A percentile compares a stretch with the other conserved stretches of the same genome.
phyloP scores from a whole-genome alignment of 30 jellyfish, hydroid and myxozoan species.

The Chrysaora quinquecirrha region DNA sequence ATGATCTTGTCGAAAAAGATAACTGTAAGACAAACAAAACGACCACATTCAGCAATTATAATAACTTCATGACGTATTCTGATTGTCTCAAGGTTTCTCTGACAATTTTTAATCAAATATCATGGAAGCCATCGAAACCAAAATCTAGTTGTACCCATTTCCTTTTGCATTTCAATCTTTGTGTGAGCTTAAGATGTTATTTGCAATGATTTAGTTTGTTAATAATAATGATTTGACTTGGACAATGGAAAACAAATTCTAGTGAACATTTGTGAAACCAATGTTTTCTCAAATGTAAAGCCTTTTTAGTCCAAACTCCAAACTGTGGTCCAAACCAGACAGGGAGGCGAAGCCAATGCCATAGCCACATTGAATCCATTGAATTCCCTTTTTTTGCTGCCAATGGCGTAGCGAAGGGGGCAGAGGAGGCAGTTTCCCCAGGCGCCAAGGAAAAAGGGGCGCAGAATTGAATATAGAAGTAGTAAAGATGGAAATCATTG shows the following conservation, averaged over 20 bases:
- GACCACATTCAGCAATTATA: not conserved
- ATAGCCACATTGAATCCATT: too few relatives aligned
- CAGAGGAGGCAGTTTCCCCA: too few relatives aligned
- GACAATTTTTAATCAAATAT: not conserved
- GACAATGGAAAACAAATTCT: not conserved
- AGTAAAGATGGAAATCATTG: too few relatives aligned
- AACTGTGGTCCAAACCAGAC: too few relatives aligned
- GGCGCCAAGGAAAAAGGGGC: too few relatives aligned
- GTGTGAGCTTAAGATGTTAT: not conserved
- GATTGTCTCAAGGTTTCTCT: not conserved
- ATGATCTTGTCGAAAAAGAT: too few relatives aligned
- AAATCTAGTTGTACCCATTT: not conserved
- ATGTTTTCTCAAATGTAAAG: too few relatives aligned
- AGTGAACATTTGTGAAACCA: not conserved
- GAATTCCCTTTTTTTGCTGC: too few relatives aligned
- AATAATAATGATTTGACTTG: not conserved
- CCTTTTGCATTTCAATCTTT: not conserved
- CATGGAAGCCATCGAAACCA: not conserved
- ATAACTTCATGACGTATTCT: not conserved
- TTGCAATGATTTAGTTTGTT: not conserved
- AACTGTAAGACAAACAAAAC: not conserved
- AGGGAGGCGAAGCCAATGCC: too few relatives aligned
- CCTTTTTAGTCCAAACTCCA: too few relatives aligned
- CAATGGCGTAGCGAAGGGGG: too few relatives aligned
- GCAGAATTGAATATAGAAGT: too few relatives aligned